Evolutionary conservation across 2,797 vertebrate species (phyloP).

Genomic region (Setipinna tenuifilis): DNA sequence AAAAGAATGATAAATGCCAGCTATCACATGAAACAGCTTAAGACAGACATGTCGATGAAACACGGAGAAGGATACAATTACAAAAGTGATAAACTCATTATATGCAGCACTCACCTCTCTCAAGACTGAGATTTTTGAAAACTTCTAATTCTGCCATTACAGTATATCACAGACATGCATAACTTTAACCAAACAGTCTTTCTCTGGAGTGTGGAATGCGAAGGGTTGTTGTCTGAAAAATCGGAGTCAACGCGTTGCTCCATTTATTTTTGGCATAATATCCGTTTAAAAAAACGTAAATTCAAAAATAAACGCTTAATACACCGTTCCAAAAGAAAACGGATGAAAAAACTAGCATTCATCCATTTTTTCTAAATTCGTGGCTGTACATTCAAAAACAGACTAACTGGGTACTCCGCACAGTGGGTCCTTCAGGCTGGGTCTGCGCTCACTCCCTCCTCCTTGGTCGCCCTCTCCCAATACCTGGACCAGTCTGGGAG

Average conservation of each 20-base stretch:
- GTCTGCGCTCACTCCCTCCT: background rate
- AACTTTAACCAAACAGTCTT: slow-evolving; percentile 49
- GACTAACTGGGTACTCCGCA: background rate
- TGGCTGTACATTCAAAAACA: background rate
- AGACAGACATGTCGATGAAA: background rate
- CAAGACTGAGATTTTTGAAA: slow-evolving; percentile 91
- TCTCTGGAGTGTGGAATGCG: slow-evolving; percentile 43
- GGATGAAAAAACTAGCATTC: background rate
- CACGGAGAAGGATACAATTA: background rate
- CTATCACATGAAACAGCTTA: background rate
- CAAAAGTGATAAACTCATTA: background rate
- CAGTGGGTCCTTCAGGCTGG: background rate
- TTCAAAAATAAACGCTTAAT: background rate
- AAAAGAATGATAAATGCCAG: background rate
- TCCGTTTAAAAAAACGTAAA: slow-evolving; percentile 34
- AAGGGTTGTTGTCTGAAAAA: slow-evolving; percentile 33
- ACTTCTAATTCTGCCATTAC: slow-evolving; percentile 97
- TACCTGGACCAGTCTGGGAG: background rate
- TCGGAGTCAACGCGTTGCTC: slow-evolving; percentile 55
- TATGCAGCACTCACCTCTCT: slow-evolving; percentile 86
- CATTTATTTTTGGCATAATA: slow-evolving; percentile 62
- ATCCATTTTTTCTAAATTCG: background rate
- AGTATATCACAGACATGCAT: slow-evolving; percentile 70
- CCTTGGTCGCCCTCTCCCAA: slow-evolving; percentile 1
- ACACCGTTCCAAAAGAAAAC: background rate